phyloP scores from a whole-genome alignment of 2,113 vertebrate genomes.

The Paracanthobrama guichenoti region DNA sequence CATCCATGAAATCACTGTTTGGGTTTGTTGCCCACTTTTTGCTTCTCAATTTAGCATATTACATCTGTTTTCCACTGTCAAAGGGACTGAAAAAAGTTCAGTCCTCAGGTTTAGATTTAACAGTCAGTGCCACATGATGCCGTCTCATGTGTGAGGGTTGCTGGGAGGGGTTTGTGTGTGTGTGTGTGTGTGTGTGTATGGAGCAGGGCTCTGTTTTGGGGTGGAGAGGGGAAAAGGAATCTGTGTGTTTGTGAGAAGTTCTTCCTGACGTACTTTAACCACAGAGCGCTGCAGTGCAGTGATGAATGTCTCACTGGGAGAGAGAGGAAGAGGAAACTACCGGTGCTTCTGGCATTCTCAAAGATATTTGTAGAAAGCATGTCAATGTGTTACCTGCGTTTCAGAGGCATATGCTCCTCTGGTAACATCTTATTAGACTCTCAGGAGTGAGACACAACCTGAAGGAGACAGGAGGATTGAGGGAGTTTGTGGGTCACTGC shows the following conservation, averaged over 20 bases:
- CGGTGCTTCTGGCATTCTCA: conserved; percentile 49
- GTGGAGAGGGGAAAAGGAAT: conserved; percentile 44
- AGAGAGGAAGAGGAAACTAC: conserved; percentile 61
- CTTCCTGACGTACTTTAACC: conserved; percentile 41
- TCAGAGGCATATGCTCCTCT: conserved; percentile 14
- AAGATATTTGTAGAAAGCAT: conserved; percentile 54
- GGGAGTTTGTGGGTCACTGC: background rate
- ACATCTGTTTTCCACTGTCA: conserved; percentile 24
- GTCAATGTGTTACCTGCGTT: conserved; percentile 39
- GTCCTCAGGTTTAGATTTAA: conserved; percentile 11
- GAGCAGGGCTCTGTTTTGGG: conserved; percentile 38
- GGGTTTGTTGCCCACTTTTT: background rate
- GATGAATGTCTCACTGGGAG: conserved; percentile 52
- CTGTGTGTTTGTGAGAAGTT: conserved; percentile 48
- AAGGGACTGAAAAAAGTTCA: conserved; percentile 4
- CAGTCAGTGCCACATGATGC: conserved; percentile 18
- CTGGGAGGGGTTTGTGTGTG: conserved; percentile 21
- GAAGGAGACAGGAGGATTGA: background rate
- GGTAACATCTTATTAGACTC: background rate
- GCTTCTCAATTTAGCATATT: conserved; percentile 1
- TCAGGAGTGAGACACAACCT: background rate
- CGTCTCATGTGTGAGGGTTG: conserved; percentile 38
- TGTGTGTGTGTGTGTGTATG: conserved; percentile 30
- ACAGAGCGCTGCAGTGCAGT: conserved; percentile 9
- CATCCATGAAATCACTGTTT: conserved; percentile 17